Evolutionary conservation across 2,888 invertebrate genomes (phyloP).

Genomic region (Ectobius pallidus): DNA sequence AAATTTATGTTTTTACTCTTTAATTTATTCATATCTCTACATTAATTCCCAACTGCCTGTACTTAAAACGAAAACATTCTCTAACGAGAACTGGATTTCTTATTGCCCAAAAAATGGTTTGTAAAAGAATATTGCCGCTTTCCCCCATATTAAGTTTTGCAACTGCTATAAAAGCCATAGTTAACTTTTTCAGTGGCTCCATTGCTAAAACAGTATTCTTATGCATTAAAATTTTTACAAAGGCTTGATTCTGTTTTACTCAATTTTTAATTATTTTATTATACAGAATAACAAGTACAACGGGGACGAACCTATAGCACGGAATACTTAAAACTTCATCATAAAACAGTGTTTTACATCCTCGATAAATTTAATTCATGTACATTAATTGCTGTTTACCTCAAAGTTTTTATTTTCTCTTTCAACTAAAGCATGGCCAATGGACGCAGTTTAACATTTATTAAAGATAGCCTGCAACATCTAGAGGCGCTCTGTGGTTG

Average conservation of each 20-base stretch:
- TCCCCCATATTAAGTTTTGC: no score
- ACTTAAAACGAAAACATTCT: no score
- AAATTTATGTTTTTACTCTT: no score
- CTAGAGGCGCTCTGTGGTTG: not conserved
- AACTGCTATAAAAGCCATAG: not conserved
- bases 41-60: no score
- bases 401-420: not conserved
- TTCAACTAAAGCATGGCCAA: not conserved
- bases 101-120: no score
- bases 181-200: not conserved
- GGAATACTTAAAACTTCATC: constrained; percentile 1
- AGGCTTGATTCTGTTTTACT: no score
- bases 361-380: not conserved
- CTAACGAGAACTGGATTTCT: no score
- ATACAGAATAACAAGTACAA: not conserved
- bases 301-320: not conserved
- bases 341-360: not conserved
- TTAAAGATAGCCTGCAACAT: not conserved
- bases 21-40: no score
- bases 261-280: not conserved
- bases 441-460: not conserved
- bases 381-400: constrained; percentile 2
- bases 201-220: no score
- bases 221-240: no score
- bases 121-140: no score